Conservation (phyloP, 2,113 vertebrate genomes). For the Pomatorhinus ruficollis region DNA sequence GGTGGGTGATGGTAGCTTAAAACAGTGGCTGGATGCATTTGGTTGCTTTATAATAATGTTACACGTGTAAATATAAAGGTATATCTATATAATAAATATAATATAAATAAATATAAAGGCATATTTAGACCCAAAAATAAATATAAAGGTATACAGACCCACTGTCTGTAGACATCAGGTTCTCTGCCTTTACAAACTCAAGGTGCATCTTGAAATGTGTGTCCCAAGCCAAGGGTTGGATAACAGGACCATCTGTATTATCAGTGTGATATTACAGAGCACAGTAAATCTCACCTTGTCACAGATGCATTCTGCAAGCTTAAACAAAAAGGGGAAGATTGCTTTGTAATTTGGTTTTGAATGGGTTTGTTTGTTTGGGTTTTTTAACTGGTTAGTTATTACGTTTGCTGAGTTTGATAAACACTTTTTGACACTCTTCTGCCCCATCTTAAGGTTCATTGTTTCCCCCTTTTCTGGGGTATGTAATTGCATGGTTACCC, state of each 20-base stretch:
- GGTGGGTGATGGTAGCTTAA: not conserved
- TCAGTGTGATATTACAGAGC: not conserved
- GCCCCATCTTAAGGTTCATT: not conserved
- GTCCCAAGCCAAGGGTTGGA: not conserved
- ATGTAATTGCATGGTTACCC: not conserved
- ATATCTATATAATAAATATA: too few species aligned
- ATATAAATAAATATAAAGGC: too few species aligned
- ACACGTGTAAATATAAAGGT: not conserved
- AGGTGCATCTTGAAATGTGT: not conserved
- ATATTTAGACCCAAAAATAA: too few species aligned
- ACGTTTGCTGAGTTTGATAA: not conserved
- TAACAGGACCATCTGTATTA: not conserved
- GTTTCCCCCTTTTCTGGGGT: not conserved
- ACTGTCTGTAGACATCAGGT: not conserved
- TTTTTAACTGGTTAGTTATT: not conserved
- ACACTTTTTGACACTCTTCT: not conserved
- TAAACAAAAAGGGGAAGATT: not conserved
- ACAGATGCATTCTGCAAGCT: not conserved
- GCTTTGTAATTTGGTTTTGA: not conserved
- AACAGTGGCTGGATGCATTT: not conserved
- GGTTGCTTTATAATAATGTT: not conserved
- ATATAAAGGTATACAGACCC: too few species aligned
- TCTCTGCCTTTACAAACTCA: not conserved
- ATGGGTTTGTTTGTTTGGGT: not conserved
- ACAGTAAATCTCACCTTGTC: accelerated